Evolutionary conservation across 2,797 vertebrate genomes (phyloP).

Genomic region (Pagetopsis macropterus): DNA sequence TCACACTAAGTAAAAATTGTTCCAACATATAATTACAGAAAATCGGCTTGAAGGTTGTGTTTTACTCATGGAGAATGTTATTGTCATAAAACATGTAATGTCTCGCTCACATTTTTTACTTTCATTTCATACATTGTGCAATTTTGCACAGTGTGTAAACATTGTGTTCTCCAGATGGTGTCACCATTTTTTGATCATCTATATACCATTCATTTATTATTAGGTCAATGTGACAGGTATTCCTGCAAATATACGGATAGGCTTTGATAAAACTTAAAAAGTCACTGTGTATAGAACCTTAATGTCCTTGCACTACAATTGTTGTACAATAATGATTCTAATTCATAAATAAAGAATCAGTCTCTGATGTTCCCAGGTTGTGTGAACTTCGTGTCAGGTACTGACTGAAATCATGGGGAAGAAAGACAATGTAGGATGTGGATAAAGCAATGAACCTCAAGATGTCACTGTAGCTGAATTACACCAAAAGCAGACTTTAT

Average conservation of each 20-base stretch:
- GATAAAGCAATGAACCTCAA: constrained; percentile 6
- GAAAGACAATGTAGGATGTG: background rate
- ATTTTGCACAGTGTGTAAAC: background rate
- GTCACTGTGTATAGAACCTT: background rate
- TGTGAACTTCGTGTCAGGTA: background rate
- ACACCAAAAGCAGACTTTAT: background rate
- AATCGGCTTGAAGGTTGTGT: too few relatives aligned
- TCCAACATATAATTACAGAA: too few relatives aligned
- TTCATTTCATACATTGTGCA: background rate
- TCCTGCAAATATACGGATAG: background rate
- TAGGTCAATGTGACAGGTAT: background rate
- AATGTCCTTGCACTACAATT: background rate
- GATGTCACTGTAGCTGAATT: constrained; percentile 8
- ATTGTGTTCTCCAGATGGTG: too few relatives aligned
- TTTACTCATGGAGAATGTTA: background rate
- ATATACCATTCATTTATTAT: background rate
- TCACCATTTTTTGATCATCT: background rate
- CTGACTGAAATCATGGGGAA: background rate
- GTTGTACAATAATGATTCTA: background rate
- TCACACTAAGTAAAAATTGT: too few relatives aligned
- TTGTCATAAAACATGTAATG: background rate
- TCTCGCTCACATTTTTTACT: background rate
- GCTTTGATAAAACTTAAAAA: background rate
- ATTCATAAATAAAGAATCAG: background rate
- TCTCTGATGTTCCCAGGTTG: background rate